Evolutionary conservation across 2,888 invertebrate genomes (phyloP).

Genomic region (Cremastobaeus sp.): DNA sequence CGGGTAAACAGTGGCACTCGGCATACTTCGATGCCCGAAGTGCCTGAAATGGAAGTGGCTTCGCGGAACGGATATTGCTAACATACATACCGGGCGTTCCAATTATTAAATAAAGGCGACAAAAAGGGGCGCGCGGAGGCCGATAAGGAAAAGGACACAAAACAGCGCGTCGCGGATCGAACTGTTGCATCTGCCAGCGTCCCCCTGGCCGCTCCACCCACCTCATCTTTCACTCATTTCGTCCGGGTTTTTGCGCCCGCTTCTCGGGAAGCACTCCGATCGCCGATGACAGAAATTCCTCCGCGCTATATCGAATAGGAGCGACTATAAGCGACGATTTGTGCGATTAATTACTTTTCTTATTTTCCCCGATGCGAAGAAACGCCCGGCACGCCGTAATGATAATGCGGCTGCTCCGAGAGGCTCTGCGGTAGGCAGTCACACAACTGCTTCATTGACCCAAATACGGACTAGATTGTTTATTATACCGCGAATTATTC

Average conservation of each 20-base stretch:
- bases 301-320: conserved; percentile 65
- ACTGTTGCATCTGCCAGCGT: conserved; percentile 50
- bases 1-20: conserved; percentile 40
- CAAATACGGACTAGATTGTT: conserved; percentile 51
- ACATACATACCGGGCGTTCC: conserved; percentile 71
- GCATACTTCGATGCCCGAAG: conserved; percentile 56
- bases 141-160: conserved; percentile 67
- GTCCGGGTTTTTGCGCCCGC: conserved; percentile 41
- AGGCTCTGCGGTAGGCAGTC: conserved; percentile 42
- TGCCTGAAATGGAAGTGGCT: conserved; percentile 70
- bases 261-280: conserved; percentile 69
- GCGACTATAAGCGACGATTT: conserved; percentile 64
- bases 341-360: conserved; percentile 67
- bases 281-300: conserved; percentile 72
- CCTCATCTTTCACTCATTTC: conserved; percentile 25
- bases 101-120: conserved; percentile 71
- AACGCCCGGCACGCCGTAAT: conserved; percentile 54
- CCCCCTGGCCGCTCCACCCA: conserved; percentile 17
- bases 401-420: conserved; percentile 43
- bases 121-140: conserved; percentile 60
- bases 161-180: conserved; percentile 52
- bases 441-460: conserved; percentile 31
- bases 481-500: conserved; percentile 26
- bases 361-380: conserved; percentile 59
- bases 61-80: conserved; percentile 69